Conservation (phyloP, 2,113 vertebrate genomes). For the Calyptommatus sinebrachiatus region DNA sequence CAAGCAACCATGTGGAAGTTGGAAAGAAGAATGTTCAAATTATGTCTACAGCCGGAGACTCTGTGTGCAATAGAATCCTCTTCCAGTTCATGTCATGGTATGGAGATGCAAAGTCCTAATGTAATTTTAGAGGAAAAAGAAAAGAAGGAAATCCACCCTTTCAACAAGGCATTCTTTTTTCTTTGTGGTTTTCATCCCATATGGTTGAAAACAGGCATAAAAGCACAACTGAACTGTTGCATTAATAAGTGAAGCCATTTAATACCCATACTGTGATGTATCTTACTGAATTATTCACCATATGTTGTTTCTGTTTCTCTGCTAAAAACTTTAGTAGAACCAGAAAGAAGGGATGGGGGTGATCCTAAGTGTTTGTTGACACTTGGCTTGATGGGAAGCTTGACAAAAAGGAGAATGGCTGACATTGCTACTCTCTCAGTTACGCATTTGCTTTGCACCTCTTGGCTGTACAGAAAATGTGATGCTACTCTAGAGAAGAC, state of each 20-base stretch:
- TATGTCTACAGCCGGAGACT: too few species aligned
- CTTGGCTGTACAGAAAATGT: not conserved
- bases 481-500: not conserved
- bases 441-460: conserved; percentile 13
- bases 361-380: not conserved
- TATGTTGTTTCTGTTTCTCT: not conserved
- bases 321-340: not conserved
- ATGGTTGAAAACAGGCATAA: not conserved
- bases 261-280: not conserved
- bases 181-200: not conserved
- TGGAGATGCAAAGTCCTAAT: not conserved
- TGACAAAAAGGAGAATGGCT: not conserved
- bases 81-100: not conserved
- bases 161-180: not conserved
- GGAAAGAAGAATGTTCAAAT: too few species aligned
- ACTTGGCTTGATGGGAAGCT: not conserved
- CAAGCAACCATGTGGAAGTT: too few species aligned
- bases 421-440: conserved; percentile 1
- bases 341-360: not conserved
- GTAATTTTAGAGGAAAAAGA: not conserved
- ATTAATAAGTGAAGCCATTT: too few species aligned
- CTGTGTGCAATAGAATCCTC: not conserved
- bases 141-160: not conserved
- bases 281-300: not conserved
- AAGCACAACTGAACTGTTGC: not conserved